Evolutionary conservation across 1,140 invertebrate species (phyloP).

Genomic region (Matsumurasca onukii): DNA sequence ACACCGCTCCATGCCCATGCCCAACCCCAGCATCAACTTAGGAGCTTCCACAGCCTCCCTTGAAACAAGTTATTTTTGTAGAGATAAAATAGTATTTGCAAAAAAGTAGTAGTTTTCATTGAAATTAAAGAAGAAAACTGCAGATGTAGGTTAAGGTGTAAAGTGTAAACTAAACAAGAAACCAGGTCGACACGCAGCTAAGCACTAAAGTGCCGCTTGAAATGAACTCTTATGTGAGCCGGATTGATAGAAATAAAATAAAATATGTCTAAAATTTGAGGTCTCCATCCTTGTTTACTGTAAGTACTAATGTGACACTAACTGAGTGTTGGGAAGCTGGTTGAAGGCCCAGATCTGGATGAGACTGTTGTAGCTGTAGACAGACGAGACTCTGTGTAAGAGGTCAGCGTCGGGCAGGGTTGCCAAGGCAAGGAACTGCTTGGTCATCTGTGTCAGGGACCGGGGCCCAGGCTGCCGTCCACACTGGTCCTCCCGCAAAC

Average conservation of each 20-base stretch:
- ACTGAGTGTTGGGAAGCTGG: constrained; percentile 48
- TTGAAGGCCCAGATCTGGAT: constrained; percentile 64
- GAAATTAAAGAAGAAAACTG: too few relatives aligned
- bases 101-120: not conserved
- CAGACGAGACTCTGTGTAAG: constrained; percentile 46
- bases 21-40: constrained; percentile 47
- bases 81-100: constrained; percentile 14
- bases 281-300: too few relatives aligned
- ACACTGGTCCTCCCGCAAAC: constrained; percentile 62
- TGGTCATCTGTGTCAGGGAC: constrained; percentile 39
- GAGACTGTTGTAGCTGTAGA: constrained; percentile 49
- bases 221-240: too few relatives aligned
- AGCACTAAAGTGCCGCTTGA: too few relatives aligned
- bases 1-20: constrained; percentile 65
- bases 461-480: constrained; percentile 58
- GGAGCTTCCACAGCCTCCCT: not conserved
- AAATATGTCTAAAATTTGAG: too few relatives aligned
- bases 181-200: too few relatives aligned
- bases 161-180: too few relatives aligned
- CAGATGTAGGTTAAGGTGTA: too few relatives aligned
- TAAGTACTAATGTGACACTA: too few relatives aligned
- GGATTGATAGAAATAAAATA: too few relatives aligned
- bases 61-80: constrained; percentile 22
- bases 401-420: constrained; percentile 51
- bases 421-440: constrained; percentile 55